Evolutionary conservation across 2,888 invertebrate genomes (phyloP), one percentile per base, ranked within the genome.

Genomic region (Tuberolachnus salignus): DNA sequence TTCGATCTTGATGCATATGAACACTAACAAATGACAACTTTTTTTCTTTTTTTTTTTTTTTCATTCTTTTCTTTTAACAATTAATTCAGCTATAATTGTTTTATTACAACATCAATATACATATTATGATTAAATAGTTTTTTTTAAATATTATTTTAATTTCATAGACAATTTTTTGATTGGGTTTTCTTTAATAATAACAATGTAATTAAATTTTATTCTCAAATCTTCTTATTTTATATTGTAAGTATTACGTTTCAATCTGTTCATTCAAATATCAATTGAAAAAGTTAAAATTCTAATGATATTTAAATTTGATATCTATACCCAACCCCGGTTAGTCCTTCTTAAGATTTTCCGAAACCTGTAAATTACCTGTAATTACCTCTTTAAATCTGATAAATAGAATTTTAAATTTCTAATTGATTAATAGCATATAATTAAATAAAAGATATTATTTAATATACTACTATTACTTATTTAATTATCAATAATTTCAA

Each of bases 1-100:
- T 91, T 94, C 81, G 94, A 94, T 82, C 89, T 87, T 51, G 89
- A 34, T 34, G 34, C 6, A 34, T 34, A 4, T 34, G 34, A 90
- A 81, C 83, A 49, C 21, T 82, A 80, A 80, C 26, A 51, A 1
- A n/a, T 21, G n/a, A 55, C 55, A n/a, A n/a, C n/a, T n/a, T 21
- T n/a, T n/a, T n/a, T n/a, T n/a, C n/a, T n/a, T n/a, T n/a, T n/a
- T n/a, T n/a, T 3, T 16, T 34, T n/a, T 16, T 4, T 34, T 34
- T 4, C 6, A 34, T 42, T 63, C 6, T 42, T 19, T n/a, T 63
- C 61, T 69, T 67, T 78, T 14, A 3, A 51, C 16, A 46, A 75
- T 49, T 80, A 34, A 63, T 80, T 53, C 14, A 42, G 44, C 23
- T 74, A 13, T 42, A 73, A 3, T 26, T 73, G 16, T 72, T 42